These are phyloP conservation scores for Todus mexicanus DNA, from an alignment of 2,797 vertebrate genomes.

Conservation along the genomic window DNA sequence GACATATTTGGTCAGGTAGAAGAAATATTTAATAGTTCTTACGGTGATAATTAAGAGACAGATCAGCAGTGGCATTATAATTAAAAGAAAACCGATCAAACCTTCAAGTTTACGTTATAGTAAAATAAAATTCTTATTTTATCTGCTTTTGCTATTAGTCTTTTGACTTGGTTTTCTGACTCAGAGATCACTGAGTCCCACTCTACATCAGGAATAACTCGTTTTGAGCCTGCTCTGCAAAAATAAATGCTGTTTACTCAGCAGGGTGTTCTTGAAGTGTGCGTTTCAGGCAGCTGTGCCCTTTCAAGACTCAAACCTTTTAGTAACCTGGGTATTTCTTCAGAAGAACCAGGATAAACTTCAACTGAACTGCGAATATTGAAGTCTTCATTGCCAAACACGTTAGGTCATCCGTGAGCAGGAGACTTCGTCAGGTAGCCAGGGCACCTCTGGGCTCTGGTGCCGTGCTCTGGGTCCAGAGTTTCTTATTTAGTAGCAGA, in stretches of 20 bases:
- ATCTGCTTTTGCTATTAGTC: neutral
- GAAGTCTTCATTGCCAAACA: neutral
- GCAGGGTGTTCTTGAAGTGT: neutral
- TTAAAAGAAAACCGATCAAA: neutral
- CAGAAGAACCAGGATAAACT: neutral
- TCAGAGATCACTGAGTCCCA: fast-evolving
- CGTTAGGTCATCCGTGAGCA: neutral
- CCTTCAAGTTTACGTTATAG: neutral
- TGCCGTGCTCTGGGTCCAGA: neutral
- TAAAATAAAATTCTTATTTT: neutral
- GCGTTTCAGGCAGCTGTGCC: neutral
- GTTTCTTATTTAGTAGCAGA: neutral
- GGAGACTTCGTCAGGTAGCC: neutral
- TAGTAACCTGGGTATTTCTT: neutral
- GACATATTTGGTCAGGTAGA: neutral
- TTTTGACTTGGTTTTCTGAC: neutral
- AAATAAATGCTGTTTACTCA: neutral
- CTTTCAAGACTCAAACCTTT: neutral
- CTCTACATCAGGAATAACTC: fast-evolving
- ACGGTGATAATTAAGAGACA: neutral
- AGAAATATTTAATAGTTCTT: neutral
- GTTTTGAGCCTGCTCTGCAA: neutral
- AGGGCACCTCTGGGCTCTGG: fast-evolving
- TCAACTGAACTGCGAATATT: neutral
- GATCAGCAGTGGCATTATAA: neutral